Conservation (phyloP, 2,888 invertebrate species). For the Metopia argyrocephala region DNA sequence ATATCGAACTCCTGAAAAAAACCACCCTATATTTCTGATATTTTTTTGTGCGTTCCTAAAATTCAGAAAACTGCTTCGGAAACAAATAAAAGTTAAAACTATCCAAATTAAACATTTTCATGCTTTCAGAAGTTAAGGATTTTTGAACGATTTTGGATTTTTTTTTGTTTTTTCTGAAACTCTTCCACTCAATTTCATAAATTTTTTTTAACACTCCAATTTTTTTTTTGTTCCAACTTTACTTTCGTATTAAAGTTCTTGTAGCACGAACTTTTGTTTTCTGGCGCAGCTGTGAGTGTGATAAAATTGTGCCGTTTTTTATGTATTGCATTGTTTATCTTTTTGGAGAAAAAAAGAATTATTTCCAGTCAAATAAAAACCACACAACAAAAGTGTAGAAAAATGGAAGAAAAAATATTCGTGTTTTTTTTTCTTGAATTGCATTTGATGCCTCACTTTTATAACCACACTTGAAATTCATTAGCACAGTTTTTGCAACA, state of each 20-base stretch:
- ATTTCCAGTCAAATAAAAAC: neutral
- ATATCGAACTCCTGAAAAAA: too few relatives aligned
- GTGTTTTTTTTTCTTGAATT: slow-evolving; percentile 23
- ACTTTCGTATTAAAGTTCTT: slow-evolving; percentile 14
- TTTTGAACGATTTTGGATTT: neutral
- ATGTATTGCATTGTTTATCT: slow-evolving; percentile 30
- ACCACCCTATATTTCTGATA: too few relatives aligned
- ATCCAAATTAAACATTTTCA: too few relatives aligned
- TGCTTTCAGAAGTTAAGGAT: too few relatives aligned
- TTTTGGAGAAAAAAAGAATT: slow-evolving; percentile 23
- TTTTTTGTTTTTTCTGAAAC: slow-evolving; percentile 13
- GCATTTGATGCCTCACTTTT: slow-evolving; percentile 51
- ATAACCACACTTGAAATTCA: slow-evolving; percentile 62
- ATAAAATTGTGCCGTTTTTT: slow-evolving; percentile 11
- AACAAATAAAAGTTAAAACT: too few relatives aligned
- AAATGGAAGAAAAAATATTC: neutral
- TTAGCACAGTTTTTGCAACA: slow-evolving; percentile 57
- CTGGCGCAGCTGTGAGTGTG: slow-evolving; percentile 16
- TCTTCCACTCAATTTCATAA: slow-evolving; percentile 58
- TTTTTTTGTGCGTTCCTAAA: too few relatives aligned
- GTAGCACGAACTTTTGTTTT: slow-evolving; percentile 38
- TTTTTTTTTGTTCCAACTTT: neutral
- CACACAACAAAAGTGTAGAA: neutral
- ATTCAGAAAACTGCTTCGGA: too few relatives aligned
- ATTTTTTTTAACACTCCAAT: slow-evolving; percentile 24